Base-by-base conservation (phyloP, 2,113 vertebrate species). In the Lasiurus cinereus region DNA sequence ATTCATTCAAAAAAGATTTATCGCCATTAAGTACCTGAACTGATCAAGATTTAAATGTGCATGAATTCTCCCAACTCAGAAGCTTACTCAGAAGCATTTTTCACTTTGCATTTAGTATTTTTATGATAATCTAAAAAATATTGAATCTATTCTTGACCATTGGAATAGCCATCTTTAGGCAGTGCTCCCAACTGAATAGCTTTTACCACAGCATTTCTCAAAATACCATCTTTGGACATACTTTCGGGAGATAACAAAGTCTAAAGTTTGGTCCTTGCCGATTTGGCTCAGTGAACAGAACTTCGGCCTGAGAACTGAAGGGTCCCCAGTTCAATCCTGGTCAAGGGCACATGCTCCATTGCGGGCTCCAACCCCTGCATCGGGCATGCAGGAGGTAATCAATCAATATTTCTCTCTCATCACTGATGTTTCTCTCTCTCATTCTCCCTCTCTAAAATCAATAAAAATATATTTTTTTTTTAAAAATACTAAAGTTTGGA, bases 41-140 rank as follows among this genome's bases (percentile, higher is more conserved):
- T 80, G 12, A 79, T 54, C 36, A 82, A 56, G 29, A 73, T 52
- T 54, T 29, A 73, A 12, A 7, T 54, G n/a, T 24, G 6, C 22
- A 50, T 2, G 11, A 13, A 78, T 83, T 88, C 66, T 9, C 70
- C 13, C 8, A 27, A 46, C 73, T 72, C 59, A n/a, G 21, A 73
- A 84, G 43, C n/a, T 43, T 15, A 90, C 2, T 7, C 39, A 36
- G 36, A 12, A 95, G 14, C 2, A 69, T 83, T 83, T 83, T 72
- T 22, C 43, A 69, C 72, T 64, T 50, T 54, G 48, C 48, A 86
- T 77, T 82, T 95, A 59, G 67, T 46, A 39, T 70, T 85, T 93
- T 84, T 84, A 54, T 54, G 22, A 91, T 48, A 59, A 91, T 73
- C 62, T 74, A 93, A 94, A 84, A 90, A 83, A 48, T 39, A 52